phyloP scores from a whole-genome alignment of 2,113 vertebrate species.

The Globicephala melas region DNA sequence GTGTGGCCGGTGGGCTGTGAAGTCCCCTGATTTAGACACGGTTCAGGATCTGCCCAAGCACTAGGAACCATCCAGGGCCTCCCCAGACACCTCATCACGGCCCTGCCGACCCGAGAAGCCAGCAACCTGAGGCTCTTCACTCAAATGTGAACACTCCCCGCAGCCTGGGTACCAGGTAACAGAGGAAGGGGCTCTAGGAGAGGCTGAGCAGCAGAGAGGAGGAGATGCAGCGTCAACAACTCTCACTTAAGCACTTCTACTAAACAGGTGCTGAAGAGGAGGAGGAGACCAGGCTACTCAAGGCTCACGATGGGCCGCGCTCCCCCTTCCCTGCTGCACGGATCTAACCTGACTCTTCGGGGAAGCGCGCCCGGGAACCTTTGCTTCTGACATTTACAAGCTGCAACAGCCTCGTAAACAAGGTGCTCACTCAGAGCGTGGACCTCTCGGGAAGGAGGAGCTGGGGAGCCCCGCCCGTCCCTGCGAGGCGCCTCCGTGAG shows the following conservation, averaged over 20 bases:
- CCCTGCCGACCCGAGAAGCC: background rate
- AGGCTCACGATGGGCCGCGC: background rate
- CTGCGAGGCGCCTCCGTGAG: background rate
- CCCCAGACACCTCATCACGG: background rate
- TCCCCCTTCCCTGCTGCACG: background rate
- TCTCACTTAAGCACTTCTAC: background rate
- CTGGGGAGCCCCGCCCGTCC: background rate
- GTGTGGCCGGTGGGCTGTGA: too few species aligned
- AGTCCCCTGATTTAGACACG: background rate
- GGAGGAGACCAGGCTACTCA: background rate
- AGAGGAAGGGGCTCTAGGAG: background rate
- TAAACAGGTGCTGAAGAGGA: background rate
- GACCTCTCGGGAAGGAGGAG: background rate
- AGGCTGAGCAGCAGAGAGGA: background rate
- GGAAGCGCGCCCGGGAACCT: background rate
- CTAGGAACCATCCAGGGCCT: background rate
- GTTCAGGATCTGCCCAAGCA: background rate
- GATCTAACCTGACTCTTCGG: background rate
- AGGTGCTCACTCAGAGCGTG: background rate
- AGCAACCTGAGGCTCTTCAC: background rate
- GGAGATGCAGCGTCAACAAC: too few species aligned
- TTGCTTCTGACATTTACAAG: background rate
- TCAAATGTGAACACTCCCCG: fast-evolving
- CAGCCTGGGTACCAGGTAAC: background rate
- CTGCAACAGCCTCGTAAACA: background rate